Percentiles rank a stretch among this genome's conserved stretches.
phyloP scores from a whole-genome alignment of 1,140 invertebrate genomes.

The Ostrea edulis region DNA sequence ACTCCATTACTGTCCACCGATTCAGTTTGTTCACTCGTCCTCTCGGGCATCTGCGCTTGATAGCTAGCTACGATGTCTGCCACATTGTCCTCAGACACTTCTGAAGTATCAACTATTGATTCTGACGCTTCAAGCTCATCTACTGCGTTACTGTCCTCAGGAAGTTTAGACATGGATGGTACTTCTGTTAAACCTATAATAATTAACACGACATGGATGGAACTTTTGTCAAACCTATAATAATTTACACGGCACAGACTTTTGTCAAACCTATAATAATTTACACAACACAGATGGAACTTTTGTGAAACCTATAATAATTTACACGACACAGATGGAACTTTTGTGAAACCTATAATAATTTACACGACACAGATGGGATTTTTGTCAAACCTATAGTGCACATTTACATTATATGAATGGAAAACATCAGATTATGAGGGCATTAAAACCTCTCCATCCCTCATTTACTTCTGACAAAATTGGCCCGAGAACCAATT shows the following conservation, averaged over 20 bases:
- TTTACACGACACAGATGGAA: conserved; percentile 68
- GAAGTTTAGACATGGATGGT: conserved; percentile 65
- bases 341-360: conserved; percentile 60
- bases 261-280: conserved; percentile 61
- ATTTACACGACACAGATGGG: background rate
- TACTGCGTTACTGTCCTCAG: conserved; percentile 74
- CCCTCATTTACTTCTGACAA: no score
- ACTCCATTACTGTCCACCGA: conserved; percentile 8
- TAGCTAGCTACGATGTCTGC: conserved; percentile 38
- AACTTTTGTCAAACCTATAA: no score
- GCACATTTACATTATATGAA: no score
- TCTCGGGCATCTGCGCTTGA: conserved; percentile 20
- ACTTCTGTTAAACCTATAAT: conserved; percentile 62
- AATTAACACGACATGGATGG: background rate
- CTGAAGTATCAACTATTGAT: conserved; percentile 53
- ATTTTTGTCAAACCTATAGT: no score
- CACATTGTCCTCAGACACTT: conserved; percentile 42
- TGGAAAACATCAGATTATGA: no score
- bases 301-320: no score
- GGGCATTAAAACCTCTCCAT: no score
- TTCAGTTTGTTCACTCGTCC: background rate
- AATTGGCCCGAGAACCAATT: no score
- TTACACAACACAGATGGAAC: background rate
- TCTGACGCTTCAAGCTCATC: conserved; percentile 73
- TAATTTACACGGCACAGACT: no score